phyloP scores from a whole-genome alignment of 2,113 vertebrate species.

The Megalops atlanticus region DNA sequence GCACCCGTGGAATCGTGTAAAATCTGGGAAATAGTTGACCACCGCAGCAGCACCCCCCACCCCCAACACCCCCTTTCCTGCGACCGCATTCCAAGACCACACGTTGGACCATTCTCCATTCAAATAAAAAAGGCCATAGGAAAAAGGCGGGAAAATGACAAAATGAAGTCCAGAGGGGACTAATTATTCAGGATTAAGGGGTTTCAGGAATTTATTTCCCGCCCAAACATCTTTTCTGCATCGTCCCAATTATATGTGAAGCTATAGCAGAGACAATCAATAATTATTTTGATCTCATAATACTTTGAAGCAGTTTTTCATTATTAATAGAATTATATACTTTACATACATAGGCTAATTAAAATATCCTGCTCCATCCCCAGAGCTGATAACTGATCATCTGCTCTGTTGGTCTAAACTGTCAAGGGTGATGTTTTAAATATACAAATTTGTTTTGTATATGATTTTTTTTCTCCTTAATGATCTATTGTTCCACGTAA shows the following conservation, averaged over 20 bases:
- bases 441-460: no score
- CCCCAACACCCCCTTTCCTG: slow-evolving; percentile 11
- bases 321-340: no score
- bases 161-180: slow-evolving; percentile 13
- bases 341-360: no score
- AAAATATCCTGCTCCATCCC: no score
- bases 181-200: slow-evolving; percentile 18
- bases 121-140: not conserved
- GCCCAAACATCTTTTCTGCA: not conserved
- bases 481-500: not conserved
- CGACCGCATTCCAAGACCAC: slow-evolving; percentile 32
- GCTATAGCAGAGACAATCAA: not conserved
- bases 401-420: no score
- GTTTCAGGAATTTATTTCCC: slow-evolving; percentile 15
- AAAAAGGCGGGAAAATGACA: slow-evolving; percentile 44
- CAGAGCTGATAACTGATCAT: no score
- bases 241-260: not conserved
- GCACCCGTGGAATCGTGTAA: slow-evolving; percentile 42
- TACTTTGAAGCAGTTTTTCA: no score
- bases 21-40: slow-evolving; percentile 65
- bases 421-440: no score
- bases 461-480: no score
- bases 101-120: slow-evolving; percentile 31
- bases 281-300: no score
- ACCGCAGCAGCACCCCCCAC: slow-evolving; percentile 13